These are phyloP conservation scores for Lutjanus argentimaculatus DNA, from an alignment of 2,797 vertebrate genomes.

Conservation along the genomic window DNA sequence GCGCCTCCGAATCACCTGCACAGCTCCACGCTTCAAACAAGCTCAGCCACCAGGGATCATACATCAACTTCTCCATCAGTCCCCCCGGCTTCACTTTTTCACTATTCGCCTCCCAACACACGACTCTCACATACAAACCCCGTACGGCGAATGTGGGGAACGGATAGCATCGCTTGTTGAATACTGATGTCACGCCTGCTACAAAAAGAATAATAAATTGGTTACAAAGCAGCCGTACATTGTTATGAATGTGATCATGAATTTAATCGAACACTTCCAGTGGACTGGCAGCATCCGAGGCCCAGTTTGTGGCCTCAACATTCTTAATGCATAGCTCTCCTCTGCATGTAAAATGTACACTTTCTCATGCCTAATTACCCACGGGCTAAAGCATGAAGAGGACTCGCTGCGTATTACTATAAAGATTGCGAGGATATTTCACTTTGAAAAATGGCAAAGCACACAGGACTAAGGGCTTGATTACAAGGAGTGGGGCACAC, in stretches of 20 bases:
- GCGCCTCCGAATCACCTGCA: constrained; percentile 82
- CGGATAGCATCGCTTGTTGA: constrained; percentile 24
- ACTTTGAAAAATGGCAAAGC: constrained; percentile 79
- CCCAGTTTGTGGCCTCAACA: constrained; percentile 39
- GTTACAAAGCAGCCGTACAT: constrained; percentile 38
- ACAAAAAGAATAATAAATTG: constrained; percentile 64
- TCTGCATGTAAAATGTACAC: constrained; percentile 60
- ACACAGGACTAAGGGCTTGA: constrained; percentile 79
- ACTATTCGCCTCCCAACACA: constrained; percentile 42
- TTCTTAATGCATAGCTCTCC: constrained; percentile 31
- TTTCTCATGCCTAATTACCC: constrained; percentile 79
- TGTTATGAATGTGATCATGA: constrained; percentile 50
- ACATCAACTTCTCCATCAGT: constrained; percentile 79
- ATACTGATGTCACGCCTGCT: constrained; percentile 58
- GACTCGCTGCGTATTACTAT: constrained; percentile 66
- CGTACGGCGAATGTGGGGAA: background rate
- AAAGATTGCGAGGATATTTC: constrained; percentile 78
- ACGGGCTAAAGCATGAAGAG: constrained; percentile 61
- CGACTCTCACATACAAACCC: constrained; percentile 27
- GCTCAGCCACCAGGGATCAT: constrained; percentile 80
- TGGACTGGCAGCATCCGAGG: constrained; percentile 35
- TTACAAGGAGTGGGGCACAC: constrained; percentile 76
- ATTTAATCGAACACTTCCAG: constrained; percentile 49
- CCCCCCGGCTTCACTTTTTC: constrained; percentile 64
- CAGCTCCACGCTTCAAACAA: constrained; percentile 79